Evolutionary conservation across 2,797 vertebrate species (phyloP).

Genomic region (Sitta carolinensis): DNA sequence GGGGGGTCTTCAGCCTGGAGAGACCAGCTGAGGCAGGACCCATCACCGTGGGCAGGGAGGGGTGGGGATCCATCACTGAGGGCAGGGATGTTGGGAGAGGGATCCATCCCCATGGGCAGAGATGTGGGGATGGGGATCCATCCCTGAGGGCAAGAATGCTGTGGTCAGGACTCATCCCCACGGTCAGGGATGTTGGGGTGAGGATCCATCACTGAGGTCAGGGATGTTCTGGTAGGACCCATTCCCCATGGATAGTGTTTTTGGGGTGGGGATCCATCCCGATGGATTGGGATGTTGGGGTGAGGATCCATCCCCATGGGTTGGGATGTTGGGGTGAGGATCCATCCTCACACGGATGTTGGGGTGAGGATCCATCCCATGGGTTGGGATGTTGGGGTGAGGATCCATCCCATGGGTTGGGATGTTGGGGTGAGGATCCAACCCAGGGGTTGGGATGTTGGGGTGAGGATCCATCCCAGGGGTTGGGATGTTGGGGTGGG

Average conservation of each 20-base stretch:
- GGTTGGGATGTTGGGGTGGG: fast-evolving
- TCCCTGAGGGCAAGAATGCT: fast-evolving
- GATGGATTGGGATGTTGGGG: too few species aligned
- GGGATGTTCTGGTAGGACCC: fast-evolving
- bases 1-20: background rate
- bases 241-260: too few species aligned
- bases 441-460: fast-evolving
- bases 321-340: too few species aligned
- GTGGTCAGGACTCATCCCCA: too few species aligned
- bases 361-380: too few species aligned
- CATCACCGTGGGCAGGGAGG: fast-evolving
- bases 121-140: fast-evolving
- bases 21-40: background rate
- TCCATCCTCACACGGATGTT: too few species aligned
- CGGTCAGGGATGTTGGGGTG: fast-evolving
- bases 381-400: too few species aligned
- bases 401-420: background rate
- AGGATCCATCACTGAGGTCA: fast-evolving
- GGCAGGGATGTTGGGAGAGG: fast-evolving
- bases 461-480: fast-evolving
- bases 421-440: fast-evolving
- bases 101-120: fast-evolving
- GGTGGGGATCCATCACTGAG: fast-evolving
- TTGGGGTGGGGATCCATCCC: too few species aligned
- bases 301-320: too few species aligned